These are phyloP conservation scores for Poecilus cupreus DNA, from an alignment of 2,888 invertebrate genomes.

Conservation along the genomic window DNA sequence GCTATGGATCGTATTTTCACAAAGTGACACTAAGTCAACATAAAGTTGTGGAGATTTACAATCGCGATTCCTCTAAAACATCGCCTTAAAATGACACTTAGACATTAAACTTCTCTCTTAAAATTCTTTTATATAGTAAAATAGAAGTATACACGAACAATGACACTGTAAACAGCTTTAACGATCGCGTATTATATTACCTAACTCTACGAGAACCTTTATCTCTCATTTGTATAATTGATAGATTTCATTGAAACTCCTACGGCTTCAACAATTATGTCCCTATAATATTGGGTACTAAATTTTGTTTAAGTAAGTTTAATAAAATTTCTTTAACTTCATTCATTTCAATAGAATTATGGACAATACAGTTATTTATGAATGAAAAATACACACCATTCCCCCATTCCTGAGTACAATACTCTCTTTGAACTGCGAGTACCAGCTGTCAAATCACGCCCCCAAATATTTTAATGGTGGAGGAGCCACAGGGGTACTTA, in stretches of 20 bases:
- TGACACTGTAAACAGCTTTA: slow-evolving; percentile 24
- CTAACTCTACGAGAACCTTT: slow-evolving; percentile 4
- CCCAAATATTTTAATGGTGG: too few relatives aligned
- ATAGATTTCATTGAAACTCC: slow-evolving; percentile 11
- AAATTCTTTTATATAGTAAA: slow-evolving; percentile 46
- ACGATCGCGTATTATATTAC: neutral
- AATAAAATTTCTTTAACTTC: too few relatives aligned
- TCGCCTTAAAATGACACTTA: slow-evolving; percentile 43
- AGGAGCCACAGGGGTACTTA: too few relatives aligned
- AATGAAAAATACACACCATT: too few relatives aligned
- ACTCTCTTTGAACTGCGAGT: too few relatives aligned
- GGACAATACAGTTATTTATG: too few relatives aligned
- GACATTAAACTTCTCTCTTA: slow-evolving; percentile 45
- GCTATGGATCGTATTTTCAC: slow-evolving; percentile 28
- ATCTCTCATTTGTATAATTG: neutral
- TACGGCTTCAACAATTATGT: too few relatives aligned
- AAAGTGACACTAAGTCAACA: slow-evolving; percentile 53
- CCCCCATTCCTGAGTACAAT: too few relatives aligned
- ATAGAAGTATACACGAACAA: slow-evolving; percentile 31
- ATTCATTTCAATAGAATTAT: too few relatives aligned
- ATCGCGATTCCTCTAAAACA: slow-evolving; percentile 37
- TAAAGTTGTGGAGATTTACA: slow-evolving; percentile 48
- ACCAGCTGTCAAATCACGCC: too few relatives aligned
- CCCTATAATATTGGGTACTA: too few relatives aligned
- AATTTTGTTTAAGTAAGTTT: too few relatives aligned